Evolutionary conservation across 2,797 vertebrate species (phyloP), one percentile per base, ranked within the genome.

Genomic region (Dendrocincla fuliginosa): DNA sequence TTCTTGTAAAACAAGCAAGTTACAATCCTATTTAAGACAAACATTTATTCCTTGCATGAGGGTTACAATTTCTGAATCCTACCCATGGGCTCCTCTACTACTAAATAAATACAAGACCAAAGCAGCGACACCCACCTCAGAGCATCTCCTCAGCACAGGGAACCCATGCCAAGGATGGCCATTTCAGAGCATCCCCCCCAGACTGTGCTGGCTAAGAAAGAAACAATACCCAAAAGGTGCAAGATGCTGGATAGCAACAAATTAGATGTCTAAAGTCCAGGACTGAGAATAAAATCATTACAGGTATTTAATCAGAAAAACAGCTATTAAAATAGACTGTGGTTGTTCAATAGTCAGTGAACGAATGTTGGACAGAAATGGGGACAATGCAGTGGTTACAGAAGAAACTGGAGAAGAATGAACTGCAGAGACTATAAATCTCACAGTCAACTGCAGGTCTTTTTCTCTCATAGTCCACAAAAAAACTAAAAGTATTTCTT

Each of bases 151-250:
- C n/a, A 49, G 35, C 28, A 49, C 35, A 17, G 1, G 15, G 44
- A 70, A n/a, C 50, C 14, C 0, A 0, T 1, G 1, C 16, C 1
- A 0, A 52, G 49, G 37, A 25, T 8, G 19, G 16, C 20, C 1
- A 2, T 35, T 77, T n/a, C 60, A 11, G 59, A 47, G 30, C 65
- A 37, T 30, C 42, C 23, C 42, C 27, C 60, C 57, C 82, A 28
- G n/a, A 33, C 13, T 16, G 8, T 1, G 7, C 9, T 0, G 2
- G 9, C 42, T 57, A 55, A 63, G 56, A 35, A 25, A 35, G 28
- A 52, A 59, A 68, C 81, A 33, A 75, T n/a, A 44, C 30, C 35
- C 23, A 13, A 60, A 60, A 13, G 8, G 18, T 53, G 57, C 25
- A 60, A 39, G 65, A 73, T 6, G 13, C 32, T 12, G 15, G 22